Base-by-base conservation (phyloP, 2,797 vertebrate species). In the Cryptoblepharus egeriae region DNA sequence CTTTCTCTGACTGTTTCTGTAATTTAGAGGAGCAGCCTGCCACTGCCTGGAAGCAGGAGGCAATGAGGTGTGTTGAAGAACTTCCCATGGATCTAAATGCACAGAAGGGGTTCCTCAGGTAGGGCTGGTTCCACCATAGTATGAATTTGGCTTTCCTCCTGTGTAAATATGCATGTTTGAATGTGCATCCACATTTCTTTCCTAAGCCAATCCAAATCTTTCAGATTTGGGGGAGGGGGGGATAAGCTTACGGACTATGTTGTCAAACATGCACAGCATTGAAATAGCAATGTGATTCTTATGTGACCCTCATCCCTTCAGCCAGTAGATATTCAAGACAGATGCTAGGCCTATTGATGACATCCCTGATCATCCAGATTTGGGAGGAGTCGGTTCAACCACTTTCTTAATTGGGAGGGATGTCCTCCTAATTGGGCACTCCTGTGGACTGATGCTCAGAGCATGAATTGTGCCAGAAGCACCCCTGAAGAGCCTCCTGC, bases 1-100 rank as follows among this genome's bases (percentile, higher is more conserved):
- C 61, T 67, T n/a, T 79, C 76, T 84, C 70, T 60, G 65, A 15
- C 20, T 52, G 45, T 70, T 64, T 35, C 37, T 73, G 74, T 74
- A 49, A 74, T 78, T 73, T 70, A 79, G 70, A 63, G 70, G 67
- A 84, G 24, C 55, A 37, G 26, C 26, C 58, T 67, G 24, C 24
- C 45, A 72, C 75, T 77, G 68, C 58, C 63, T 74, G 30, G 39
- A 79, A 24, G 30, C 26, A n/a, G 39, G 30, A 68, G 67, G 39
- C 63, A 58, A 72, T 4, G 60, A 58, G 49, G 4, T 77, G 26
- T 13, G 18, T 67, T 63, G 26, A 60, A 61, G 55, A 61, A n/a
- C 26, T 22, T 39, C 57, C 12, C 49, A 11, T 67, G 55, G 26
- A 63, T 15, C 26, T 65, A 58, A 65, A 42, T 37, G 20, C 18